Evolutionary conservation across 2,113 vertebrate genomes (phyloP).

Genomic region (Sturnus vulgaris): DNA sequence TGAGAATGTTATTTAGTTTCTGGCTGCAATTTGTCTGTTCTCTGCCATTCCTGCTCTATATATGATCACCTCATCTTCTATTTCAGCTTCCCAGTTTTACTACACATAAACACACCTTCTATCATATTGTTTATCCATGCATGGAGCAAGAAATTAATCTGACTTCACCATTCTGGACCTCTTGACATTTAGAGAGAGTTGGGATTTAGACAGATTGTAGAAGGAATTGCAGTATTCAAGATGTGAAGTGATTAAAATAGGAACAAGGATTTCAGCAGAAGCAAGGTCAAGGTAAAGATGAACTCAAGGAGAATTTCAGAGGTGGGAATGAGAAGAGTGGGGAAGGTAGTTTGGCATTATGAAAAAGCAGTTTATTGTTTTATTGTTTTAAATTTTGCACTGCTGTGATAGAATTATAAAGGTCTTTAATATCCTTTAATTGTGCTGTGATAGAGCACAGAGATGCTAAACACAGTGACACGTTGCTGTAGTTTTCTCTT

Average conservation of each 20-base stretch:
- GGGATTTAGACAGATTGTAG: background rate
- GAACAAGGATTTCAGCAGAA: constrained; percentile 54
- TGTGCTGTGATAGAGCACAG: background rate
- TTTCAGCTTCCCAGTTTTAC: constrained; percentile 22
- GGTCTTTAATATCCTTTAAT: background rate
- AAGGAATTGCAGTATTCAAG: constrained; percentile 31
- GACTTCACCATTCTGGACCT: constrained; percentile 38
- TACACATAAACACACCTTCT: constrained; percentile 26
- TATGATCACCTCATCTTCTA: background rate
- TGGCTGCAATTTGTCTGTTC: background rate
- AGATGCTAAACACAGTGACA: background rate
- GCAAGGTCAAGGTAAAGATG: constrained; percentile 52
- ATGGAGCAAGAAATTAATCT: constrained; percentile 58
- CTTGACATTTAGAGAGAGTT: constrained; percentile 47
- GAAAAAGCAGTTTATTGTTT: constrained; percentile 13
- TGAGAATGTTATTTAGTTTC: background rate
- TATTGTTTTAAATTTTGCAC: background rate
- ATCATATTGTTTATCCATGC: constrained; percentile 57
- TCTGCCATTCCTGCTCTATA: background rate
- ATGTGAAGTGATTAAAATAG: constrained; percentile 29
- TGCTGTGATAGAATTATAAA: background rate
- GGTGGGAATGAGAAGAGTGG: background rate
- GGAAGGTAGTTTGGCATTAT: background rate
- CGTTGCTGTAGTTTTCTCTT: background rate
- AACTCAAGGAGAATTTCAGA: constrained; percentile 31